phyloP scores from a whole-genome alignment of 2,113 vertebrate species.

The Phocoena sinus region DNA sequence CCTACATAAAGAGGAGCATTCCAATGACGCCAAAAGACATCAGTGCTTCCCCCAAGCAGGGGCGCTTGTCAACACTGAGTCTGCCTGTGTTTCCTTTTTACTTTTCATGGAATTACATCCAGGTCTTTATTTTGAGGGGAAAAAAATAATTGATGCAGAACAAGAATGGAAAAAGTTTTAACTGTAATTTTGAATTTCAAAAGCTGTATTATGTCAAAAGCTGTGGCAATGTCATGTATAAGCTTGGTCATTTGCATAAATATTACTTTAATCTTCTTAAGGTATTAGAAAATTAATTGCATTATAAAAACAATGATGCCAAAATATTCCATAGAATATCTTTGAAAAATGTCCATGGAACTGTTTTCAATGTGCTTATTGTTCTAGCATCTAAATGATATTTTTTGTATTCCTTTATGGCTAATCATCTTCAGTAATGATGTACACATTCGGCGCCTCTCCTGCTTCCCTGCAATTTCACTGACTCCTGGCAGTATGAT shows the following conservation, averaged over 20 bases:
- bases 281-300: constrained; percentile 47
- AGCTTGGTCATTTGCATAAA: neutral
- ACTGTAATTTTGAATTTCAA: neutral
- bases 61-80: constrained; percentile 68
- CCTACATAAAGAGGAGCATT: constrained; percentile 75
- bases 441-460: neutral
- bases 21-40: constrained; percentile 63
- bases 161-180: neutral
- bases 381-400: neutral
- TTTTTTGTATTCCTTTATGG: neutral
- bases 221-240: neutral
- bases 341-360: neutral
- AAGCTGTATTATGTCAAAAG: neutral
- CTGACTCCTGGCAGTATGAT: neutral
- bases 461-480: neutral
- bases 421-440: neutral
- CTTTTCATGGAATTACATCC: constrained; percentile 35
- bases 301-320: constrained; percentile 18
- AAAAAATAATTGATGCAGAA: neutral
- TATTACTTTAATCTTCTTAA: constrained; percentile 54
- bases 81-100: constrained; percentile 57
- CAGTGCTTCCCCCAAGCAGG: constrained; percentile 57
- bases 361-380: neutral
- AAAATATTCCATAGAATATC: neutral
- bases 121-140: neutral